Conservation (phyloP, 1,140 invertebrate genomes). For the Neodiprion lecontei region DNA sequence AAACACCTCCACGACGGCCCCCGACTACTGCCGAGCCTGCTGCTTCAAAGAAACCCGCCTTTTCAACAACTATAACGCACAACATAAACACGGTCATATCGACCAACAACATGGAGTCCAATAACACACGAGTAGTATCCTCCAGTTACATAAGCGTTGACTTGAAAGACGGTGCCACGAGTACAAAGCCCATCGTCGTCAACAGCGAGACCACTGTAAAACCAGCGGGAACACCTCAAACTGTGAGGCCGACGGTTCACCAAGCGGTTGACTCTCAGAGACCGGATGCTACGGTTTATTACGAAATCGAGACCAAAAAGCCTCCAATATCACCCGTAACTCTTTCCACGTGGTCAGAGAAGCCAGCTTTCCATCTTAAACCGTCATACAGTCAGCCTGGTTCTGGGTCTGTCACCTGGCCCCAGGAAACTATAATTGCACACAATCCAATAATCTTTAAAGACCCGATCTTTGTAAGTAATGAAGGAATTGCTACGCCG, state of each 20-base stretch:
- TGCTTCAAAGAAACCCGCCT: conserved; percentile 47
- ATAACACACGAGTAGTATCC: conserved; percentile 52
- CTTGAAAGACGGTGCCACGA: conserved; percentile 47
- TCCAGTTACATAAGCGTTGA: conserved; percentile 58
- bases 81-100: conserved; percentile 59
- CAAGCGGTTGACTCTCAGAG: conserved; percentile 21
- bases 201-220: conserved; percentile 31
- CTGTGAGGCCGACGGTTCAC: conserved; percentile 22
- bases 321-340: conserved; percentile 51
- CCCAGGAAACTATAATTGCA: conserved; percentile 28
- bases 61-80: conserved; percentile 55
- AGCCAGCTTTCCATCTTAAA: conserved; percentile 49
- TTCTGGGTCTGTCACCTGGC: conserved; percentile 15
- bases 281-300: neutral
- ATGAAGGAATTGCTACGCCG: conserved; percentile 23
- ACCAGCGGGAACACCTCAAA: neutral
- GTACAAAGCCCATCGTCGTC: conserved; percentile 18
- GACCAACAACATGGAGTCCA: conserved; percentile 32
- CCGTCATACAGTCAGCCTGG: conserved; percentile 33
- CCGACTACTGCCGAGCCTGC: conserved; percentile 54
- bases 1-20: conserved; percentile 47
- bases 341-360: conserved; percentile 47
- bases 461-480: conserved; percentile 21
- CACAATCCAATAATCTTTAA: conserved; percentile 39
- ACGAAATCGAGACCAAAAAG: conserved; percentile 35